Conservation (phyloP, 1,140 invertebrate genomes). For the Matsumurasca onukii region DNA sequence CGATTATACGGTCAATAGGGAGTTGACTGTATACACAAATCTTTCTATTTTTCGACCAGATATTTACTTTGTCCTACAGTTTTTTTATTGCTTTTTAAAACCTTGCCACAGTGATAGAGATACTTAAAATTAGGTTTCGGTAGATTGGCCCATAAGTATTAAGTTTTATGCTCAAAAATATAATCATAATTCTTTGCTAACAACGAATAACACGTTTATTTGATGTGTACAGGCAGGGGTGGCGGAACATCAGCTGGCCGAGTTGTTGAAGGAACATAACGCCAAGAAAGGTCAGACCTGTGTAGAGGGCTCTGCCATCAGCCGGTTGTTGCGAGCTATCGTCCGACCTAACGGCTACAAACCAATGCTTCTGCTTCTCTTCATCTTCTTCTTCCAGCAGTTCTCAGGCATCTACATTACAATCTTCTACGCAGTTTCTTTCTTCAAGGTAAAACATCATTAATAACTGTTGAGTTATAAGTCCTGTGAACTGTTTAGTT, state of each 20-base stretch:
- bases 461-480: not conserved
- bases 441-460: constrained; percentile 47
- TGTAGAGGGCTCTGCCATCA: not conserved
- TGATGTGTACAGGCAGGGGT: constrained; percentile 37
- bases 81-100: too few species aligned
- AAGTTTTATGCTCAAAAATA: too few species aligned
- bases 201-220: too few species aligned
- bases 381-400: constrained; percentile 62
- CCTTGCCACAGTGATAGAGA: too few species aligned
- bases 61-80: too few species aligned
- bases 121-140: too few species aligned
- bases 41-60: too few species aligned
- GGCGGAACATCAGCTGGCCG: constrained; percentile 47
- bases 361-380: constrained; percentile 53
- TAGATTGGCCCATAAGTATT: too few species aligned
- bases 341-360: constrained; percentile 42
- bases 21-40: too few species aligned
- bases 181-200: too few species aligned
- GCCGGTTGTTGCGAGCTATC: constrained; percentile 31
- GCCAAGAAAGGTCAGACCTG: constrained; percentile 6
- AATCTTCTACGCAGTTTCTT: constrained; percentile 68
- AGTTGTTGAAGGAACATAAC: constrained; percentile 48
- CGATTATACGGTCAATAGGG: too few species aligned
- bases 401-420: constrained; percentile 66
- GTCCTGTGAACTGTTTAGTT: not conserved